Evolutionary conservation across 2,888 invertebrate species (phyloP).

Genomic region (Plagodis dolabraria): DNA sequence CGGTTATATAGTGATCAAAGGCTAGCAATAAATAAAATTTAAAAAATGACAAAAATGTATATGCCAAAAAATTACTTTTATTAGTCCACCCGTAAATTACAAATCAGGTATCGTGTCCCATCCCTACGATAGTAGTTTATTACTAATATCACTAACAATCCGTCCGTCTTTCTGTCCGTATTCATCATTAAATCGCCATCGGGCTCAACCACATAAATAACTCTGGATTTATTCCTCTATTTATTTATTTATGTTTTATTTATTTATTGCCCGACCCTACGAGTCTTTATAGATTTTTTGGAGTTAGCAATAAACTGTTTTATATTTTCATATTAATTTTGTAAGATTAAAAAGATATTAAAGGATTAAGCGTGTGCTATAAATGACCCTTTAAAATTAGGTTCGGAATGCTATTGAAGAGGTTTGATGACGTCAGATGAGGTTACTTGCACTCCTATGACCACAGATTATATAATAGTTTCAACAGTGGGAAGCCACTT

Average conservation of each 20-base stretch:
- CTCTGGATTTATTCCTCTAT: conserved; percentile 65
- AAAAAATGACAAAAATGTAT: too few species aligned
- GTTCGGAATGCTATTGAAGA: conserved; percentile 5
- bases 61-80: too few species aligned
- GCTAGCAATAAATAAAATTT: too few species aligned
- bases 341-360: conserved; percentile 42
- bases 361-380: conserved; percentile 37
- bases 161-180: conserved; percentile 54
- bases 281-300: conserved; percentile 40
- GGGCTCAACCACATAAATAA: conserved; percentile 67
- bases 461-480: too few species aligned
- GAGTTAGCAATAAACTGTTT: conserved; percentile 38
- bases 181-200: conserved; percentile 69
- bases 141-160: conserved; percentile 60
- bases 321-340: conserved; percentile 41
- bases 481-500: too few species aligned
- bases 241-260: conserved; percentile 64
- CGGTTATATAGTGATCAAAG: too few species aligned
- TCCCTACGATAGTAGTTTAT: conserved; percentile 41
- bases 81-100: conserved; percentile 1
- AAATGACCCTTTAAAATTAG: conserved; percentile 33
- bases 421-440: conserved; percentile 10
- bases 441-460: too few species aligned
- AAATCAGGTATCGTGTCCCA: conserved; percentile 9
- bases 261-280: conserved; percentile 49